Conservation (phyloP, 1,140 invertebrate genomes). For the Megalopta genalis region DNA sequence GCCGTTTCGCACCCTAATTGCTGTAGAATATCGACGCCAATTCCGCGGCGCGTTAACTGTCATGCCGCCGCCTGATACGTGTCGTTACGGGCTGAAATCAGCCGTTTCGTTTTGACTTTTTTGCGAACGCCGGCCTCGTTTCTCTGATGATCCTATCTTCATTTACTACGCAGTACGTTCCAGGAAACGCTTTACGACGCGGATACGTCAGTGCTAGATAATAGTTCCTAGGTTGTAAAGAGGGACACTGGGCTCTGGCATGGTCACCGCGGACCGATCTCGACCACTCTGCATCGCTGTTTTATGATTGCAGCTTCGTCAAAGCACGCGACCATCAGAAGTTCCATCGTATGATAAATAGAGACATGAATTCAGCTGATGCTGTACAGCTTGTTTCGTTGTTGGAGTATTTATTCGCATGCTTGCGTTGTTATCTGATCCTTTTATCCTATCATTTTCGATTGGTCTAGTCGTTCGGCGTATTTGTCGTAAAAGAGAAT, state of each 20-base stretch:
- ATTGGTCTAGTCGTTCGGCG: no score
- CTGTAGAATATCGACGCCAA: conserved; percentile 1
- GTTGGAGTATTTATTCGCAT: no score
- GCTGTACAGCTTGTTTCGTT: no score
- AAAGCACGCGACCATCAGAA: not conserved
- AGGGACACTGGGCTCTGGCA: not conserved
- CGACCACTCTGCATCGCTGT: not conserved
- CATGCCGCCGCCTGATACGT: not conserved
- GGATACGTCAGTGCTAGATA: conserved; percentile 14
- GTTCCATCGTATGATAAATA: no score
- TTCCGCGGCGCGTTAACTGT: conserved; percentile 1
- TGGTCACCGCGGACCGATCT: not conserved
- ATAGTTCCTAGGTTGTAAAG: conserved; percentile 13
- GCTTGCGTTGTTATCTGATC: no score
- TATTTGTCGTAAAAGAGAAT: no score
- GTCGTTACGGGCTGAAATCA: not conserved
- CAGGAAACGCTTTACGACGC: conserved; percentile 53
- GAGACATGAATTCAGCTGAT: no score
- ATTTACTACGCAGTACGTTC: conserved; percentile 50
- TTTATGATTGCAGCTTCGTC: no score
- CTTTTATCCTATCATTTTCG: no score
- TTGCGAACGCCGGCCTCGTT: conserved; percentile 39
- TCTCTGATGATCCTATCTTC: conserved; percentile 43
- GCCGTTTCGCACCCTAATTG: not conserved
- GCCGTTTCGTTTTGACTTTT: not conserved